phyloP scores from a whole-genome alignment of 2,888 invertebrate species.

The Conistra vaccinii region DNA sequence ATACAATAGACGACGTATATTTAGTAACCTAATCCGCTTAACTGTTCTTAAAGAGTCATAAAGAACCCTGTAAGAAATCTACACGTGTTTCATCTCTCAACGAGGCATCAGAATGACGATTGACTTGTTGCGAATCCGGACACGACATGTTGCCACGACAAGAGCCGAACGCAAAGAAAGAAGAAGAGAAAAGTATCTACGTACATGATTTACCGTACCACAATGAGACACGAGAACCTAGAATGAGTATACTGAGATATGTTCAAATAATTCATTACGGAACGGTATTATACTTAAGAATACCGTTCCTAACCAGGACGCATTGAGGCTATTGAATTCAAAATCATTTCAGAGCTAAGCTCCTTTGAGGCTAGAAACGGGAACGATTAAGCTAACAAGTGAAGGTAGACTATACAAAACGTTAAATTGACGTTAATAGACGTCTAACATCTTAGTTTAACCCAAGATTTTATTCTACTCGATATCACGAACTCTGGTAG shows the following conservation, averaged over 20 bases:
- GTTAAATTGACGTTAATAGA: conserved; percentile 64
- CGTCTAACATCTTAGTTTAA: conserved; percentile 61
- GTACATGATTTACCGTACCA: not conserved
- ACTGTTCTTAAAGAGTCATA: too few relatives aligned
- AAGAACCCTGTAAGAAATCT: too few relatives aligned
- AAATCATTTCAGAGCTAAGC: conserved; percentile 50
- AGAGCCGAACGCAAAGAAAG: too few relatives aligned
- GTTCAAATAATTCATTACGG: conserved; percentile 56
- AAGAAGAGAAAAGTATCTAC: not conserved
- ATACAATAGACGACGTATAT: too few relatives aligned
- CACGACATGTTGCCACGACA: too few relatives aligned
- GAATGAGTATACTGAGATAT: not conserved
- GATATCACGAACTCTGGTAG: conserved; percentile 29
- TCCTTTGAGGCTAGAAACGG: conserved; percentile 52
- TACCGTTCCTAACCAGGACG: conserved; percentile 50
- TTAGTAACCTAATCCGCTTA: too few relatives aligned
- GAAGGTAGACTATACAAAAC: conserved; percentile 55
- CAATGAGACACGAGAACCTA: conserved; percentile 5
- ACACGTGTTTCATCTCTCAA: too few relatives aligned
- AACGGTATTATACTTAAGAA: conserved; percentile 52
- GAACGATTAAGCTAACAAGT: conserved; percentile 62
- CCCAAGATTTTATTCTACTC: conserved; percentile 43
- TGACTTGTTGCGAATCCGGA: too few relatives aligned
- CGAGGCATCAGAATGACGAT: too few relatives aligned
- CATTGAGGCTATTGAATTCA: conserved; percentile 60